Base-by-base conservation (phyloP, 1,140 invertebrate genomes). In the Mylabris phalerata region DNA sequence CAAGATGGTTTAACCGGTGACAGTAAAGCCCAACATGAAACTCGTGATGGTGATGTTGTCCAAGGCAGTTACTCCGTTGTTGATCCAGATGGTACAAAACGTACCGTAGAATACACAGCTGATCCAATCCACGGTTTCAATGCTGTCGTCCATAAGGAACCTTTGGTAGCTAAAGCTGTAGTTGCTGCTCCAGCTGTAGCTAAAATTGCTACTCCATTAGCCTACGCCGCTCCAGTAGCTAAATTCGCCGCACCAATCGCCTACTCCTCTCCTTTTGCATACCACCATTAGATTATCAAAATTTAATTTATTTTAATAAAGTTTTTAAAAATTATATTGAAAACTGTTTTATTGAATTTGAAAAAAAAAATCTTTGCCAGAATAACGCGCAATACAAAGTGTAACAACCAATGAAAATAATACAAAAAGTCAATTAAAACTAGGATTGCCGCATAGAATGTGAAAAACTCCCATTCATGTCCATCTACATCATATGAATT, bases 71-170 rank as follows among this genome's bases (percentile, higher is more conserved):
- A 85, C 73, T 81, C 80, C 2, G 67, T 85, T 11, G 75, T 82
- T n/a, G 83, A 86, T 57, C 80, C 84, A 2, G 84, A 87, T 66
- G 84, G 84, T 52, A 80, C 79, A 50, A 78, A 80, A 54, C 77
- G 83, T 57, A 80, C 80, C n/a, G 84, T 86, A 1, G 82, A 84
- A 61, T 86, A 87, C 71, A 84, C 82, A 9, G 81, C 82, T 24
- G 81, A 83, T 67, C 75, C 79, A 3, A 62, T 76, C 62, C 75
- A 79, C 51, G 78, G 78, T 62, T 79, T 78, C 73, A 77, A 78
- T 67, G 77, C 77, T 42, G 73, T 76, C 40, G 75, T 78, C 48
- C 74, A 72, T 39, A 55, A 44, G 25, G 45, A 46, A 55, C 52
- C 52, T 10, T 27, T 55, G 5, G 55, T 48, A 3, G 32, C 54